Conservation (phyloP, 2,797 vertebrate species). For the Dromococcyx pavoninus region DNA sequence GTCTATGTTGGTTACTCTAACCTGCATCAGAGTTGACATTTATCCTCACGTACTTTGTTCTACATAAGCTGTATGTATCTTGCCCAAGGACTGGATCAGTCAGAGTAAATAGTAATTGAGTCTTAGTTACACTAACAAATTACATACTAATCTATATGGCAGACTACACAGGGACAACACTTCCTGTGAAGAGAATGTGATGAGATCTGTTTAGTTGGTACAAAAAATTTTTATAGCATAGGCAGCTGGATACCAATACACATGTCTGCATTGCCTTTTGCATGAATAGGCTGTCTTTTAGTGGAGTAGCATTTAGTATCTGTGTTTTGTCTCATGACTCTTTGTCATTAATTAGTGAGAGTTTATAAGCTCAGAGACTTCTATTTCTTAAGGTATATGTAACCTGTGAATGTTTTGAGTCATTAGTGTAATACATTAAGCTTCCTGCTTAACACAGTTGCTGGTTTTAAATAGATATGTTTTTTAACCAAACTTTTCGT, state of each 20-base stretch:
- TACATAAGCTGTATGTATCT: neutral
- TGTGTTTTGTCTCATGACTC: neutral
- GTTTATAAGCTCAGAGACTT: neutral
- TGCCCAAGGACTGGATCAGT: neutral
- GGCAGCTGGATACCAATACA: neutral
- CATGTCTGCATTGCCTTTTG: neutral
- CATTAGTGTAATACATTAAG: accelerated
- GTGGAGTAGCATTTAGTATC: neutral
- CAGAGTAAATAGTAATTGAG: neutral
- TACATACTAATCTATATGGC: neutral
- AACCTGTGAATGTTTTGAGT: neutral
- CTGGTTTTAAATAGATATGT: neutral
- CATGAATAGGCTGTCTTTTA: neutral
- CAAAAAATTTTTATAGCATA: neutral
- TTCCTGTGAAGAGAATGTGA: neutral
- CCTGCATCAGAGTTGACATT: neutral
- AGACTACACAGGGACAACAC: neutral
- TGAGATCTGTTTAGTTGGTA: neutral
- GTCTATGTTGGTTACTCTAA: neutral
- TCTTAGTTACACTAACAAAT: neutral
- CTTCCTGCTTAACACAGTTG: neutral
- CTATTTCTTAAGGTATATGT: neutral
- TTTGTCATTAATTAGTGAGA: neutral
- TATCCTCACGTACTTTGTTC: neutral
- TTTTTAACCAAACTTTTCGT: neutral